Percentiles rank a stretch among this genome's conserved stretches.
Conservation (phyloP, 2,888 invertebrate species). For the Ctenicera cuprea region DNA sequence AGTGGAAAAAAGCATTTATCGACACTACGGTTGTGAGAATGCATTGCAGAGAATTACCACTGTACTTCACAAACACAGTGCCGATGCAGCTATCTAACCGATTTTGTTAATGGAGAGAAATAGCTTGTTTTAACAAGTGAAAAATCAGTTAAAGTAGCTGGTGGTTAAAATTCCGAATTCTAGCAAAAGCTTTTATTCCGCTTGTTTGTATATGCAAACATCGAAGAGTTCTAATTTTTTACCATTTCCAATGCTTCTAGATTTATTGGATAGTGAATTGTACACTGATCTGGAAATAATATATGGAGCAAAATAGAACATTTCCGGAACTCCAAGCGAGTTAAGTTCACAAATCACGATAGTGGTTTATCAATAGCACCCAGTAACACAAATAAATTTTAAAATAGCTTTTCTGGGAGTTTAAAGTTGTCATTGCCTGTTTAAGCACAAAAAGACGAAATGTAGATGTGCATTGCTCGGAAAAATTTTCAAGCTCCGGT, state of each 20-base stretch:
- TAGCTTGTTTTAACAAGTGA: slow-evolving; percentile 29
- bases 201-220: slow-evolving; percentile 31
- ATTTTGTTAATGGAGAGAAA: slow-evolving; percentile 38
- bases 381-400: slow-evolving; percentile 1
- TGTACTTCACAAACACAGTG: slow-evolving; percentile 29
- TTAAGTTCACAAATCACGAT: slow-evolving; percentile 11
- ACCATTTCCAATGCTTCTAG: slow-evolving; percentile 16
- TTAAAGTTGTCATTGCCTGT: not conserved
- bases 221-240: slow-evolving; percentile 23
- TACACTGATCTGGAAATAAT: slow-evolving; percentile 31
- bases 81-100: slow-evolving; percentile 34
- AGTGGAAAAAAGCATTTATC: slow-evolving; percentile 11
- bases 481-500: slow-evolving; percentile 1
- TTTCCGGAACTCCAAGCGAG: slow-evolving; percentile 13
- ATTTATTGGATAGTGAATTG: slow-evolving; percentile 26
- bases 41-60: slow-evolving; percentile 17
- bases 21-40: slow-evolving; percentile 1
- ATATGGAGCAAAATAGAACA: slow-evolving; percentile 22
- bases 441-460: not conserved
- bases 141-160: slow-evolving; percentile 9
- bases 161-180: slow-evolving; percentile 7
- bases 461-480: not conserved
- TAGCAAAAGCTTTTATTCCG: slow-evolving; percentile 11
- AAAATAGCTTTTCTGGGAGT: not conserved
- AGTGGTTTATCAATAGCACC: not conserved